phyloP scores from a whole-genome alignment of 2,888 invertebrate species.

The Pseudeuparius sepicola region DNA sequence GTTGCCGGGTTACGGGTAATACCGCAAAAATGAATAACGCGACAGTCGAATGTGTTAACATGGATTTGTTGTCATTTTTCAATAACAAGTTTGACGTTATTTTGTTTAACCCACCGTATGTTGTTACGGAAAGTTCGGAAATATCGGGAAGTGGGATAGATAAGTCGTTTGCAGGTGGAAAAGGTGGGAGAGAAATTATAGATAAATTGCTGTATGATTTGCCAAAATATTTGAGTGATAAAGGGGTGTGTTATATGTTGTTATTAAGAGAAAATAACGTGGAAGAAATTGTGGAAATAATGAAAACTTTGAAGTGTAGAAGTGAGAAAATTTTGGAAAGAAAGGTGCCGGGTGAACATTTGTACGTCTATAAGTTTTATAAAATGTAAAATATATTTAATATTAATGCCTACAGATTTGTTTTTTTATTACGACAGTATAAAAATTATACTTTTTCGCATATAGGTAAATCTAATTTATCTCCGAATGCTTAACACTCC shows the following conservation, averaged over 20 bases:
- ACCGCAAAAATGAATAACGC: slow-evolving; percentile 63
- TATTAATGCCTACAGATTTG: background rate
- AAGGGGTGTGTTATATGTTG: slow-evolving; percentile 80
- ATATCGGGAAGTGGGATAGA: slow-evolving; percentile 46
- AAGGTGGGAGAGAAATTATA: slow-evolving; percentile 64
- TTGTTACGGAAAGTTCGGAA: slow-evolving; percentile 74
- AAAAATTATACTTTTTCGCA: background rate
- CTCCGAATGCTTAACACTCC: too few relatives aligned
- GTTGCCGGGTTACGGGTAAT: slow-evolving; percentile 59
- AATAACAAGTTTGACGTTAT: slow-evolving; percentile 68
- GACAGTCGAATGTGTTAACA: slow-evolving; percentile 51
- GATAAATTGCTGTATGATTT: slow-evolving; percentile 61
- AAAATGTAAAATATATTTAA: background rate
- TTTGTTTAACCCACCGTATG: slow-evolving; percentile 97
- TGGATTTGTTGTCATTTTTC: slow-evolving; percentile 53
- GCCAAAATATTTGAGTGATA: slow-evolving; percentile 56
- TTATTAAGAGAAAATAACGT: slow-evolving; percentile 84
- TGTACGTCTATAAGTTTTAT: slow-evolving; percentile 69
- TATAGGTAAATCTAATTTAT: slow-evolving; percentile 3
- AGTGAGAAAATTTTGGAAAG: slow-evolving; percentile 58
- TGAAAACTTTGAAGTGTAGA: slow-evolving; percentile 48
- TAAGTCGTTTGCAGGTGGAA: slow-evolving; percentile 73
- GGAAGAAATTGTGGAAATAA: slow-evolving; percentile 52
- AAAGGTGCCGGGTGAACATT: slow-evolving; percentile 76
- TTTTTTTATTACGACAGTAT: background rate